Conservation (phyloP, 1,140 invertebrate genomes). For the Tetraneura akinire region DNA sequence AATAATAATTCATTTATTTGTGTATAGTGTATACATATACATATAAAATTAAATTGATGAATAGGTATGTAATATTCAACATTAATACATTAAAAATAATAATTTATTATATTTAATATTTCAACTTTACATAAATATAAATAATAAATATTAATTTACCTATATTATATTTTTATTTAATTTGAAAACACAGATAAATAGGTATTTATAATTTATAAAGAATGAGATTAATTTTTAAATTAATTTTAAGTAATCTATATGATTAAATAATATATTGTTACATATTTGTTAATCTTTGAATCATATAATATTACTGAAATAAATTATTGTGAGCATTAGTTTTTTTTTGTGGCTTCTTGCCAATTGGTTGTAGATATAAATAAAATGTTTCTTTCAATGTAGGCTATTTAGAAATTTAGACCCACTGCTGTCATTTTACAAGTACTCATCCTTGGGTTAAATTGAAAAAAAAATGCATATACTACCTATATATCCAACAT, state of each 20-base stretch:
- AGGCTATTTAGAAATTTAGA: conserved; percentile 39
- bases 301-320: conserved; percentile 31
- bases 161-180: neutral
- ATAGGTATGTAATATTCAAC: too few relatives aligned
- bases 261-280: neutral
- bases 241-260: neutral
- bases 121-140: neutral
- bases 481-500: conserved; percentile 14
- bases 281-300: conserved; percentile 12
- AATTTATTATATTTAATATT: too few relatives aligned
- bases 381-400: conserved; percentile 41
- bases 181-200: neutral
- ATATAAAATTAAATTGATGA: too few relatives aligned
- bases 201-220: neutral
- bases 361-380: conserved; percentile 41
- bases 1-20: too few relatives aligned
- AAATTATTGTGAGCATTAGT: conserved; percentile 14
- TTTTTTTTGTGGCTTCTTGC: conserved; percentile 40
- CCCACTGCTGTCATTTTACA: conserved; percentile 28
- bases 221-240: neutral
- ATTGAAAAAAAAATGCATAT: conserved; percentile 7
- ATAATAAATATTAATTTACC: neutral
- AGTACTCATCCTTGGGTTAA: conserved; percentile 14
- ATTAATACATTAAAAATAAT: too few relatives aligned
- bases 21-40: too few relatives aligned